phyloP scores from a whole-genome alignment of 2,888 invertebrate species.

The Xanthostigma xanthostigma region DNA sequence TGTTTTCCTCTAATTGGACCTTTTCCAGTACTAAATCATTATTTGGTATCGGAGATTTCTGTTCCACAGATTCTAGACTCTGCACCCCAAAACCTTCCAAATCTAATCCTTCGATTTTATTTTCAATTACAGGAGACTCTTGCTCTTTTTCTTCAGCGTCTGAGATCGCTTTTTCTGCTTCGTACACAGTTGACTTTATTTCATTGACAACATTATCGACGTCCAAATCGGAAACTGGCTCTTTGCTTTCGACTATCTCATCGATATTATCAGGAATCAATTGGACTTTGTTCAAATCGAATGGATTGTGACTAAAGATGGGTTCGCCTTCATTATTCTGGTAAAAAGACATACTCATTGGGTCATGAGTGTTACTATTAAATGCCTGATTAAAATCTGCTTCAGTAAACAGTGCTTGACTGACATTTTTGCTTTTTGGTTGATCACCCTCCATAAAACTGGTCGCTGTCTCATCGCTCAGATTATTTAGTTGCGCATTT shows the following conservation, averaged over 20 bases:
- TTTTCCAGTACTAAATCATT: conserved; percentile 2
- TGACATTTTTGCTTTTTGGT: conserved; percentile 11
- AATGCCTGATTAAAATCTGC: conserved; percentile 34
- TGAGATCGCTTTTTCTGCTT: background rate
- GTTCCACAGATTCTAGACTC: background rate
- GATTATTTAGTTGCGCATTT: conserved; percentile 1
- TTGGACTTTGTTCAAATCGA: conserved; percentile 45
- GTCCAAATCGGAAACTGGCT: background rate
- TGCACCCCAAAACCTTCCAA: background rate
- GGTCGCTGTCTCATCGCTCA: conserved; percentile 31
- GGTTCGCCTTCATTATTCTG: conserved; percentile 42
- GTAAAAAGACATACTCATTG: conserved; percentile 50
- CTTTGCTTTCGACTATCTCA: conserved; percentile 24
- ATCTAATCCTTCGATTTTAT: background rate
- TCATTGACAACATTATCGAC: background rate
- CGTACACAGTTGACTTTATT: background rate
- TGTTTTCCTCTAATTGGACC: background rate
- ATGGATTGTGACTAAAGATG: conserved; percentile 30
- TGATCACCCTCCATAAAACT: conserved; percentile 19
- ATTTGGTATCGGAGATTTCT: conserved; percentile 8
- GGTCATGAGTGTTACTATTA: conserved; percentile 41
- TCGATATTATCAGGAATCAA: conserved; percentile 35
- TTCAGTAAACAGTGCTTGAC: conserved; percentile 30
- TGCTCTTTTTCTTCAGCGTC: conserved; percentile 5
- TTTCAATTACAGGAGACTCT: conserved; percentile 9